Evolutionary conservation across 2,797 vertebrate genomes (phyloP).

Genomic region (Pristis pectinata): DNA sequence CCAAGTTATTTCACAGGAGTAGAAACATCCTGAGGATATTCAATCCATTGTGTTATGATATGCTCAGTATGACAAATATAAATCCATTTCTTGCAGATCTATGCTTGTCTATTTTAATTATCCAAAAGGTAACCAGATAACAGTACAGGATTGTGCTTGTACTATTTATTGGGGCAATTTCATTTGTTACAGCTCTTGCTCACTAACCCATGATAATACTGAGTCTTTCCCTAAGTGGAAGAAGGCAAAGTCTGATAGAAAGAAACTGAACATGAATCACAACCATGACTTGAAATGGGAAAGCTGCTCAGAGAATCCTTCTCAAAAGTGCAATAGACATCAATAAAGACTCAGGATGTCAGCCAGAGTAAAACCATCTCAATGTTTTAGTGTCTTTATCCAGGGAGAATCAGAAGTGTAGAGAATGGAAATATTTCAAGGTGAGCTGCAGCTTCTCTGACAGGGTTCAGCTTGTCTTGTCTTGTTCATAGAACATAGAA

Average conservation of each 20-base stretch:
- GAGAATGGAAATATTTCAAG: background rate
- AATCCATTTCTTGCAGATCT: slow-evolving; percentile 5
- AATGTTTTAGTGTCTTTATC: background rate
- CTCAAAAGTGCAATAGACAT: background rate
- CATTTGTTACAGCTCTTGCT: background rate
- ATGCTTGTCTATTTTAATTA: background rate
- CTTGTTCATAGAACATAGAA: no score
- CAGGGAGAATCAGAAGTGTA: background rate
- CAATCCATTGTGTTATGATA: slow-evolving; percentile 1
- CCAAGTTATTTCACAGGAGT: background rate
- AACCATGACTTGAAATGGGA: background rate
- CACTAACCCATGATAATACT: background rate
- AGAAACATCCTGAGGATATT: background rate
- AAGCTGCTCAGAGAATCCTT: background rate
- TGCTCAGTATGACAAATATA: background rate
- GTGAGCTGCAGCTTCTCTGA: no score
- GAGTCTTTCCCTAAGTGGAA: background rate
- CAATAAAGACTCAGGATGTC: background rate
- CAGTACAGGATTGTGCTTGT: background rate
- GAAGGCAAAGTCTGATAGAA: background rate
- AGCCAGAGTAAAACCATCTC: background rate
- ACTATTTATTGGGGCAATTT: background rate
- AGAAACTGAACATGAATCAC: background rate
- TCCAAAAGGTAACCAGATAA: background rate
- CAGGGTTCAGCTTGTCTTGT: no score